A percentile compares a stretch with the other conserved stretches of the same genome.
Evolutionary conservation across 2,113 vertebrate species (phyloP).

Genomic region (Vimba vimba): DNA sequence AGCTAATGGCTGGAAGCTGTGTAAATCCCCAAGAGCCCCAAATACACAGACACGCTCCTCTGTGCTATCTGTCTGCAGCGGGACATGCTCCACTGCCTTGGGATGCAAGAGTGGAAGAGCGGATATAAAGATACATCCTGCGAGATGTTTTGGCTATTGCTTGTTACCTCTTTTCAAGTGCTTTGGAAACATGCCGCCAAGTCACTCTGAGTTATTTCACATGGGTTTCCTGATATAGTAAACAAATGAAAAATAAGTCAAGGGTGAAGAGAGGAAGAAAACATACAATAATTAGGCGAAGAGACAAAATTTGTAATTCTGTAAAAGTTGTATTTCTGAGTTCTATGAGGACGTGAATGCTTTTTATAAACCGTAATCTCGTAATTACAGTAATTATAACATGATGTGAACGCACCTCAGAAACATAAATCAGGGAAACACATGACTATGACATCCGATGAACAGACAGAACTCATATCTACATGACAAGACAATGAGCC

Average conservation of each 20-base stretch:
- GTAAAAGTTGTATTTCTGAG: no score
- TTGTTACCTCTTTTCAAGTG: slow-evolving; percentile 28
- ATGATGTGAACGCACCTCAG: no score
- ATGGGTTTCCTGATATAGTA: slow-evolving; percentile 25
- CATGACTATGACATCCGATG: no score
- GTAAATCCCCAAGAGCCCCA: slow-evolving; percentile 23
- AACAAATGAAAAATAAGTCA: slow-evolving; percentile 24
- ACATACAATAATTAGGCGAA: not conserved
- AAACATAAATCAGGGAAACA: no score
- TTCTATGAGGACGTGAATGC: no score
- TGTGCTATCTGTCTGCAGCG: slow-evolving; percentile 40
- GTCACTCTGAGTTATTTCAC: slow-evolving; percentile 35
- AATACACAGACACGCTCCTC: slow-evolving; percentile 40
- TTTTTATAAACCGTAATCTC: no score
- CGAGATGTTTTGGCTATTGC: slow-evolving; percentile 43
- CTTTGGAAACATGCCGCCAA: slow-evolving; percentile 49
- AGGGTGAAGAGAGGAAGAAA: not conserved
- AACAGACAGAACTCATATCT: no score
- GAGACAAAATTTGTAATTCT: not conserved
- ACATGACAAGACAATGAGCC: no score
- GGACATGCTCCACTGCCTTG: slow-evolving; percentile 41
- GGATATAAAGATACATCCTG: slow-evolving; percentile 45
- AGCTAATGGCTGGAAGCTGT: slow-evolving; percentile 41
- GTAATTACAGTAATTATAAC: no score
- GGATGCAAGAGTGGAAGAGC: slow-evolving; percentile 37